These are phyloP conservation scores for Tachysurus vachellii DNA, from an alignment of 2,113 vertebrate species.

Conservation along the genomic window DNA sequence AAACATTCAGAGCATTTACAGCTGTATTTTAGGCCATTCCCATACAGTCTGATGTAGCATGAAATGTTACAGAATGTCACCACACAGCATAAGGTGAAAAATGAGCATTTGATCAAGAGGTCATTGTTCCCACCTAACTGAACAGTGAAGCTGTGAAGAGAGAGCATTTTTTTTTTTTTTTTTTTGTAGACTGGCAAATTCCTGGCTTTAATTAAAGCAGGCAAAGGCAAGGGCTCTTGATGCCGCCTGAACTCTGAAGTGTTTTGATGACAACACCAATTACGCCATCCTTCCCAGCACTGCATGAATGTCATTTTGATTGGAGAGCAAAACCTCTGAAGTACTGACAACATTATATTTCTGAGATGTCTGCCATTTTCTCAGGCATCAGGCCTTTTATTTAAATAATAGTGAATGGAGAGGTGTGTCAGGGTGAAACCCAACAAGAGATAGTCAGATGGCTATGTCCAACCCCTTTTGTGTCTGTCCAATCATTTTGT, in stretches of 20 bases:
- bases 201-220: conserved; percentile 53
- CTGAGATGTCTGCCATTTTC: conserved; percentile 15
- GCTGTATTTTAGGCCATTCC: neutral
- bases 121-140: conserved; percentile 31
- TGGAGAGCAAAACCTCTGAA: conserved; percentile 31
- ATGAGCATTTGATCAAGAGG: conserved; percentile 35
- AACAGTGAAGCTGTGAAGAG: conserved; percentile 32
- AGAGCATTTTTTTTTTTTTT: neutral
- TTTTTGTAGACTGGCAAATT: conserved; percentile 40
- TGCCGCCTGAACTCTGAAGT: conserved; percentile 53
- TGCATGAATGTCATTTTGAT: conserved; percentile 45
- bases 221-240: conserved; percentile 40
- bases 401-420: conserved; percentile 24
- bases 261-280: conserved; percentile 58
- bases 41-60: conserved; percentile 8
- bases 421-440: conserved; percentile 38
- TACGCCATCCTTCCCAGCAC: conserved; percentile 39
- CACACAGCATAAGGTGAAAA: conserved; percentile 37
- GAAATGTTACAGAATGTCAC: conserved; percentile 47
- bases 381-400: neutral
- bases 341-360: conserved; percentile 19
- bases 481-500: neutral
- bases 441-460: conserved; percentile 27
- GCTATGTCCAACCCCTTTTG: neutral
- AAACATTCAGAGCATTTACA: neutral